Percentiles rank a stretch among this genome's conserved stretches.
Conservation (phyloP, 2,113 vertebrate species). For the Lichenostomus cassidix region DNA sequence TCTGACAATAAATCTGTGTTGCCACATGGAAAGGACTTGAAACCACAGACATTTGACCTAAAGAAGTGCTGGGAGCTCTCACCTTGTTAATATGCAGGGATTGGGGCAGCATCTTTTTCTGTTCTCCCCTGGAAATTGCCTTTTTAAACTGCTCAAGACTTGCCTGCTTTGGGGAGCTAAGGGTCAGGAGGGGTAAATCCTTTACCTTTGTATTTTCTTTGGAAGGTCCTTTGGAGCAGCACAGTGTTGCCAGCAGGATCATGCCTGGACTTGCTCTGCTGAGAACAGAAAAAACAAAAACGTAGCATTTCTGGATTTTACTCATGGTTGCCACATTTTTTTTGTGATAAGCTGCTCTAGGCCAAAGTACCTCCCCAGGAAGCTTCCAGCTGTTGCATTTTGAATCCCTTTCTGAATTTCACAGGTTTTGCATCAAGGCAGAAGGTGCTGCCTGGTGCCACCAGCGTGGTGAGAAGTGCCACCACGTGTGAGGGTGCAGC, state of each 20-base stretch:
- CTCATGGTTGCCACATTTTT: rapidly evolving
- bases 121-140: not conserved
- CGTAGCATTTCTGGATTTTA: not conserved
- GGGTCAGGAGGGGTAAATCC: not conserved
- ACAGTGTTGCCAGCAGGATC: not conserved
- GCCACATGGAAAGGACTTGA: not conserved
- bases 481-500: not conserved
- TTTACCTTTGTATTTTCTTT: not conserved
- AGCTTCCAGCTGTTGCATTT: not conserved
- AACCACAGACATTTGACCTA: not conserved
- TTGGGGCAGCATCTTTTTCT: not conserved
- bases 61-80: not conserved
- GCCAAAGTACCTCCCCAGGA: not conserved
- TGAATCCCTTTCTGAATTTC: not conserved
- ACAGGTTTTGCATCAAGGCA: not conserved
- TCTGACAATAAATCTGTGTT: not conserved
- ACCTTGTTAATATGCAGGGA: rapidly evolving
- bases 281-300: not conserved
- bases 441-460: not conserved
- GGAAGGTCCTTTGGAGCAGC: not conserved
- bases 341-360: not conserved
- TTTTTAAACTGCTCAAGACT: not conserved
- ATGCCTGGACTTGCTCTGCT: not conserved
- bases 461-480: not conserved
- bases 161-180: not conserved